Evolutionary conservation across 2,797 vertebrate species (phyloP).

Genomic region (Eutrigla gurnardus): DNA sequence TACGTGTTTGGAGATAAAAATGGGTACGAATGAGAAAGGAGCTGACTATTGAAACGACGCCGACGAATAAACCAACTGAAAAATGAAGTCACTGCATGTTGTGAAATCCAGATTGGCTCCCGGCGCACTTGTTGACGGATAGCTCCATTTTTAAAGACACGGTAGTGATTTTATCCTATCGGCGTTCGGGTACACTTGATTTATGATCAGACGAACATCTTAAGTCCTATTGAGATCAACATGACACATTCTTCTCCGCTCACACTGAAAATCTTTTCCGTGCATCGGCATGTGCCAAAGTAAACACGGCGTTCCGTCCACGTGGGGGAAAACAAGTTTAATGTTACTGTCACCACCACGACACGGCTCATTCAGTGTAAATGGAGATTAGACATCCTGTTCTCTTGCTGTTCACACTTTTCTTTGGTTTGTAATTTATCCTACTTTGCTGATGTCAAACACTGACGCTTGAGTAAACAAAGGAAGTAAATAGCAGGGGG

Average conservation of each 20-base stretch:
- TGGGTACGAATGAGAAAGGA: conserved; percentile 84
- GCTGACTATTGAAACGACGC: background rate
- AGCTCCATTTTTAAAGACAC: conserved; percentile 5
- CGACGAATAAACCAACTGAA: conserved; percentile 3
- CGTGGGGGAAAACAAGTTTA: conserved; percentile 60
- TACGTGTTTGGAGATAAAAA: conserved; percentile 97
- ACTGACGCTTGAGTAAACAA: conserved; percentile 67
- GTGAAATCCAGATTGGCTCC: conserved; percentile 24
- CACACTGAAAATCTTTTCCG: conserved; percentile 51
- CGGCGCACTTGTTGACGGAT: background rate
- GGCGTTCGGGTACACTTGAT: conserved; percentile 16
- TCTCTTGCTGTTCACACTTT: conserved; percentile 74
- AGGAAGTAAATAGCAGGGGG: conserved; percentile 64
- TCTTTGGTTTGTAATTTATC: conserved; percentile 74
- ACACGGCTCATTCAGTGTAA: conserved; percentile 64
- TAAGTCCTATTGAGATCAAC: conserved; percentile 18
- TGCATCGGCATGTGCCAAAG: conserved; percentile 54
- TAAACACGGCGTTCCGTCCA: conserved; percentile 62
- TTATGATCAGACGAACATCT: conserved; percentile 21
- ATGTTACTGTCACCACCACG: conserved; percentile 61
- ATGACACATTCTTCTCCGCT: conserved; percentile 32
- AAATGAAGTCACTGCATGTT: conserved; percentile 5
- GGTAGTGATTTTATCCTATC: conserved; percentile 9
- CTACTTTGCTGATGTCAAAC: conserved; percentile 72
- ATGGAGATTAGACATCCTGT: conserved; percentile 71